Evolutionary conservation across 2,797 vertebrate species (phyloP).

Genomic region (Salarias fasciatus): DNA sequence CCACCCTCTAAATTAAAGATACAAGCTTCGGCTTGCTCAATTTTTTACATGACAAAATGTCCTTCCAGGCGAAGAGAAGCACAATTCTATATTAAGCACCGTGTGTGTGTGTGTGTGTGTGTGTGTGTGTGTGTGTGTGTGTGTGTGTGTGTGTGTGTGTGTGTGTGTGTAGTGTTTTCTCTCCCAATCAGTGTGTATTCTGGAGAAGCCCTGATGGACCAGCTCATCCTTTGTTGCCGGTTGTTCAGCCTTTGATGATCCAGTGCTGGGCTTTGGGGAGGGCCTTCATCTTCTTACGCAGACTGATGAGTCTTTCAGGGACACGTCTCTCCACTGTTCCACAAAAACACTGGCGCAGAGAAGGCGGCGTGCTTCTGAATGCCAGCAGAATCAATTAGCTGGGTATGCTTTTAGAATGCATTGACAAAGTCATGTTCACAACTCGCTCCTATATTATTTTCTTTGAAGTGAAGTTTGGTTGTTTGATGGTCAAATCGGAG

Average conservation of each 20-base stretch:
- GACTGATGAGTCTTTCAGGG: slow-evolving; percentile 39
- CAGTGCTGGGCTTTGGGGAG: slow-evolving; percentile 26
- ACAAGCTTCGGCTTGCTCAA: slow-evolving; percentile 43
- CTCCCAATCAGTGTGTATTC: slow-evolving; percentile 39
- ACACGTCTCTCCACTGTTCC: slow-evolving; percentile 22
- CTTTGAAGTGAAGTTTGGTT: slow-evolving; percentile 60
- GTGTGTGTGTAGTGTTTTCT: slow-evolving; percentile 9
- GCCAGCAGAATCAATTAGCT: slow-evolving; percentile 61
- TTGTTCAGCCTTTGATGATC: slow-evolving; percentile 56
- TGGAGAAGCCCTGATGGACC: slow-evolving; percentile 43
- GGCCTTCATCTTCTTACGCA: slow-evolving; percentile 18
- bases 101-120: slow-evolving; percentile 14
- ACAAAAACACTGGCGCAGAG: slow-evolving; percentile 25
- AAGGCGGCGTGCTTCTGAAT: slow-evolving; percentile 36
- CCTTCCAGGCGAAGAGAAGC: slow-evolving; percentile 38
- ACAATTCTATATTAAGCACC: slow-evolving; percentile 54
- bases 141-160: neutral
- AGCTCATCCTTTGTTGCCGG: slow-evolving; percentile 47
- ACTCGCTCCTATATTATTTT: slow-evolving; percentile 31
- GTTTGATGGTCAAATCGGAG: slow-evolving; percentile 55
- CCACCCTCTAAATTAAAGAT: slow-evolving; percentile 65
- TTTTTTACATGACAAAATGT: slow-evolving; percentile 58
- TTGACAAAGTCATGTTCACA: slow-evolving; percentile 49
- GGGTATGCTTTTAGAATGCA: slow-evolving; percentile 46
- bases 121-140: neutral